Percentiles rank a stretch among this genome's conserved stretches.
Conservation (phyloP, 1,140 invertebrate genomes). For the Nephila pilipes region DNA sequence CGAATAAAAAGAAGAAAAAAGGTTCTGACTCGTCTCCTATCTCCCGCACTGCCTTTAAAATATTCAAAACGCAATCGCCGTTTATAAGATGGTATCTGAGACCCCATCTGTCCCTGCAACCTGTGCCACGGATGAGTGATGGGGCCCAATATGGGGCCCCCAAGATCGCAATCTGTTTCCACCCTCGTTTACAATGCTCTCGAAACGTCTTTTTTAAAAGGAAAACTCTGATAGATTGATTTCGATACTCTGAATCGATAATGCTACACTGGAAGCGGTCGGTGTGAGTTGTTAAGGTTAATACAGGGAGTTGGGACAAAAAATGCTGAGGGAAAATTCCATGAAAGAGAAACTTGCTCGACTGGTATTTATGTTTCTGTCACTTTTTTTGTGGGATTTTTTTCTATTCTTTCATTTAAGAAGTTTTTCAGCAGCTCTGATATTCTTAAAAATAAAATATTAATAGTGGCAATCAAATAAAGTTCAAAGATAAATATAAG, state of each 20-base stretch:
- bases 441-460: too few relatives aligned
- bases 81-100: constrained; percentile 21
- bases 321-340: too few relatives aligned
- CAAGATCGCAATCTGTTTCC: constrained; percentile 34
- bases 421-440: too few relatives aligned
- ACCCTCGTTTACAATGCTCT: constrained; percentile 45
- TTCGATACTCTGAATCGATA: constrained; percentile 23
- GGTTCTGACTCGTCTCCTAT: neutral
- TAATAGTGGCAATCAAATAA: too few relatives aligned
- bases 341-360: too few relatives aligned
- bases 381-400: too few relatives aligned
- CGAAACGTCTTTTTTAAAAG: neutral
- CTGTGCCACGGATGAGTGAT: constrained; percentile 45
- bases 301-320: neutral
- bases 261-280: neutral
- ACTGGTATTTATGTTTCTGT: too few relatives aligned
- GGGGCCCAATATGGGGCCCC: constrained; percentile 4
- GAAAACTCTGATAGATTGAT: constrained; percentile 29
- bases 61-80: constrained; percentile 31
- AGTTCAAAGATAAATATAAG: too few relatives aligned
- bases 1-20: neutral
- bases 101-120: constrained; percentile 39
- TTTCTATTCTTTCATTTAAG: too few relatives aligned
- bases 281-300: constrained; percentile 2
- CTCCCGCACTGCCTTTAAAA: neutral